These are phyloP conservation scores for Melanotaenia parkinsoni DNA, from an alignment of 2,797 vertebrate species.

Conservation along the genomic window DNA sequence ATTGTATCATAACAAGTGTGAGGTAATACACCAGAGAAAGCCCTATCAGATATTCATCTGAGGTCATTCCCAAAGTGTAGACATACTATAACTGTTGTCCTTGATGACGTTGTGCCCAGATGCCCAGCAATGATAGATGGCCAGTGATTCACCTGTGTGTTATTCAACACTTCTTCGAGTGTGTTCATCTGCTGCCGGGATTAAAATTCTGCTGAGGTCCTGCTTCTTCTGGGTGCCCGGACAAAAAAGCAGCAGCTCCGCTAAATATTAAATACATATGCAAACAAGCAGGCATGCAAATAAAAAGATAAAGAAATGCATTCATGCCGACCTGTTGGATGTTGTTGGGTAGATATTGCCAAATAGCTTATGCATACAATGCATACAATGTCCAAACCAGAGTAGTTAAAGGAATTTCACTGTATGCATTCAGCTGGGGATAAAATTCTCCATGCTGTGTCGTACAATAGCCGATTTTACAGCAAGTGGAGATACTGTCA, in stretches of 20 bases:
- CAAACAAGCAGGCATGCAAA: constrained; percentile 36
- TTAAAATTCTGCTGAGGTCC: constrained; percentile 57
- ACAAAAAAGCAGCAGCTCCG: constrained; percentile 17
- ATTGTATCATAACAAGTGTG: neutral
- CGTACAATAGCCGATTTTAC: constrained; percentile 58
- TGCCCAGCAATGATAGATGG: constrained; percentile 66
- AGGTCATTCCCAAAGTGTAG: constrained; percentile 70
- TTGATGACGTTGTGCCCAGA: constrained; percentile 64
- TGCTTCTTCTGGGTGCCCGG: constrained; percentile 28
- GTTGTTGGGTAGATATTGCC: constrained; percentile 30
- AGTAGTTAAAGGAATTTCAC: constrained; percentile 42
- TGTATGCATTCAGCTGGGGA: constrained; percentile 47
- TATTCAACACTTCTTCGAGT: constrained; percentile 43
- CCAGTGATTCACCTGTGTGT: constrained; percentile 45
- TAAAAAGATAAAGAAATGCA: constrained; percentile 41
- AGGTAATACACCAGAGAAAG: constrained; percentile 39
- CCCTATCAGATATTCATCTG: constrained; percentile 55
- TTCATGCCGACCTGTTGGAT: constrained; percentile 39
- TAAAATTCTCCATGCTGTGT: constrained; percentile 52
- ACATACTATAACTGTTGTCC: constrained; percentile 56
- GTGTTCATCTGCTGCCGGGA: constrained; percentile 40
- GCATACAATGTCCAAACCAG: constrained; percentile 24
- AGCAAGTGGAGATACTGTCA: constrained; percentile 54
- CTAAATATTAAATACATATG: constrained; percentile 53
- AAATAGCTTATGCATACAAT: constrained; percentile 30